Evolutionary conservation across 2,113 vertebrate genomes (phyloP), one percentile per base, ranked within the genome.

Genomic region (Pteruthius melanotis): DNA sequence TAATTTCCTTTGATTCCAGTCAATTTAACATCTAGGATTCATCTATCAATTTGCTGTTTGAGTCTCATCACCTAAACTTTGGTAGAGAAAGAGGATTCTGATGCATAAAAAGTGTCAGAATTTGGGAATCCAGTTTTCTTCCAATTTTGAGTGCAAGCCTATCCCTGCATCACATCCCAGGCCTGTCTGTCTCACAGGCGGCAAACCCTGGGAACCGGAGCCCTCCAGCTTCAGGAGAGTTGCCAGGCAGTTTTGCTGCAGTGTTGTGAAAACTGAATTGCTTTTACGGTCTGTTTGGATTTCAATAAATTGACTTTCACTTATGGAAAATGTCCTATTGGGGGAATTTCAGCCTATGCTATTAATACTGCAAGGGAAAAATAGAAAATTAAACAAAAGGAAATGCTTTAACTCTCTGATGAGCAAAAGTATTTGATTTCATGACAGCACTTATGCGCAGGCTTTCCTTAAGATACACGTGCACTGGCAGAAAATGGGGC

Each of bases 221-320:
- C 15, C 44, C 60, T 86, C 44, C 0, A 3, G 15, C 64, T 91
- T 49, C 56, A n/a, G 50, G n/a, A 56, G 14, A 93, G 75, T 74
- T 80, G 33, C 68, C 60, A 60, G 68, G 50, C 47, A 70, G 71
- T 69, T 90, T 69, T 84, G 23, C 45, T 60, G 52, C 26, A 37
- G 60, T 50, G 33, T 64, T 91, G 71, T 81, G 81, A 57, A 95
- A 89, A 93, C 9, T 39, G 57, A 90, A 91, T 87, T 85, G 57
- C 56, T 89, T 94, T 82, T 85, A 87, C 57, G 61, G 65, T 50
- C 65, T 79, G 31, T 87, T 84, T 95, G 63, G 37, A 90, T 93
- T 87, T 84, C 49, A 33, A n/a, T n/a, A 78, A 74, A 81, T 69
- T 68, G 52, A 60, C 83, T 87, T 94, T 65, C 40, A 42, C 76